phyloP scores from a whole-genome alignment of 2,888 invertebrate species.

The Platynereis dumerilii region DNA sequence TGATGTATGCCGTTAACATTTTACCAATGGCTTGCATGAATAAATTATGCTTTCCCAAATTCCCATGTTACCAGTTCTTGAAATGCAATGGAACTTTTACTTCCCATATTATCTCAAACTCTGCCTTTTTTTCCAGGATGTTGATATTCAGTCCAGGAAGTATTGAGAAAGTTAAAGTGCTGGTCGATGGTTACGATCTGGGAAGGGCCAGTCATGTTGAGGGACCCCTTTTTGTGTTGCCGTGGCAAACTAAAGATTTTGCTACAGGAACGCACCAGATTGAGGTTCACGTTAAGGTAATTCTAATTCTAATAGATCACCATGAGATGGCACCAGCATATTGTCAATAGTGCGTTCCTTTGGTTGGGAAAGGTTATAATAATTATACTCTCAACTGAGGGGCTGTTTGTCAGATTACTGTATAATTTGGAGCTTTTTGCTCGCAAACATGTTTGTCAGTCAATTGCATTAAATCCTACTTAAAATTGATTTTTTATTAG shows the following conservation, averaged over 20 bases:
- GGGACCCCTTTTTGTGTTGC: conserved; percentile 76
- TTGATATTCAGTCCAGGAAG: conserved; percentile 77
- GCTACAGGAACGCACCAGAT: conserved; percentile 71
- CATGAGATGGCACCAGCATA: too few species aligned
- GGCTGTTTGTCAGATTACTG: too few species aligned
- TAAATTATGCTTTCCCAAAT: not conserved
- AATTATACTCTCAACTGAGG: too few species aligned
- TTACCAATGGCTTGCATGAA: too few species aligned
- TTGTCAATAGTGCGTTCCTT: too few species aligned
- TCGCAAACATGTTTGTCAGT: not conserved
- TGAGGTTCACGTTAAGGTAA: conserved; percentile 54
- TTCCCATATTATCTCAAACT: too few species aligned
- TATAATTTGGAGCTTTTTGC: too few species aligned
- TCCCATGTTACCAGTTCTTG: too few species aligned
- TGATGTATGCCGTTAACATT: too few species aligned
- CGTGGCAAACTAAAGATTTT: conserved; percentile 77
- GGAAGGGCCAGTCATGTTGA: conserved; percentile 68
- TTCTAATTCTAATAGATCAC: not conserved
- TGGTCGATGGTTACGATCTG: conserved; percentile 70
- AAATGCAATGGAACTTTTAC: too few species aligned
- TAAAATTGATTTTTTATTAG: too few species aligned
- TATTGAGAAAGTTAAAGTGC: conserved; percentile 73
- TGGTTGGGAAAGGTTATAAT: too few species aligned
- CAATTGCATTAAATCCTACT: not conserved
- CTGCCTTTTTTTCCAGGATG: conserved; percentile 75